Percentiles rank a stretch among this genome's conserved stretches.
Conservation (phyloP, 2,113 vertebrate species). For the Nycticebus coucang region DNA sequence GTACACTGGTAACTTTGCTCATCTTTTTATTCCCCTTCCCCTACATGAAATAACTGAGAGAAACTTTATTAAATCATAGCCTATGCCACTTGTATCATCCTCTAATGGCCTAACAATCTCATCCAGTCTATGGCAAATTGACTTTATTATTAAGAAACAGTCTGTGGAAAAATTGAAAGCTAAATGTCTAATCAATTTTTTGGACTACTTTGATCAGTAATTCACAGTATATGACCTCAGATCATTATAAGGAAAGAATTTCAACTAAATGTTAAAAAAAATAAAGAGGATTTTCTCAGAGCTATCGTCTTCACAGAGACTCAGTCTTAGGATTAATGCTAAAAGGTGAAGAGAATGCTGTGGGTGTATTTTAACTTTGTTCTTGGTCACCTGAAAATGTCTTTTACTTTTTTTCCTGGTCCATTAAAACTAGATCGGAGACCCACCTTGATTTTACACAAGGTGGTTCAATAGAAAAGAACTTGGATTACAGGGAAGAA, state of each 20-base stretch:
- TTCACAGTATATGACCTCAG: not conserved
- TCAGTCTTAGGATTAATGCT: not conserved
- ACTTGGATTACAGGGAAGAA: constrained; percentile 28
- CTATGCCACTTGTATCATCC: constrained; percentile 6
- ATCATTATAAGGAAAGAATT: constrained; percentile 53
- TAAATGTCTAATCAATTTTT: constrained; percentile 63
- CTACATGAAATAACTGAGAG: constrained; percentile 18
- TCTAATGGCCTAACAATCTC: constrained; percentile 49
- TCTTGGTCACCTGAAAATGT: not conserved
- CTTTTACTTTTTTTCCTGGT: constrained; percentile 4
- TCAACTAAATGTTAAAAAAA: not conserved
- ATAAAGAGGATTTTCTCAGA: not conserved
- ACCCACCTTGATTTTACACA: constrained; percentile 24
- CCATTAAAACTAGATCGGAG: constrained; percentile 30
- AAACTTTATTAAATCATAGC: constrained; percentile 56
- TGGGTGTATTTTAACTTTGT: not conserved
- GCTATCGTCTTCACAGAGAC: constrained; percentile 24
- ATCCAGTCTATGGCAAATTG: constrained; percentile 59
- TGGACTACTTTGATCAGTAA: constrained; percentile 28
- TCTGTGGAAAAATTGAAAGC: constrained; percentile 60
- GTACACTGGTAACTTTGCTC: not conserved
- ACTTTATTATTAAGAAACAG: constrained; percentile 72
- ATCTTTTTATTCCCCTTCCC: not conserved
- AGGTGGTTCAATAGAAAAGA: constrained; percentile 47
- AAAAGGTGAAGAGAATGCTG: not conserved